Evolutionary conservation across 2,888 invertebrate genomes (phyloP).

Genomic region (Atethmia centrago): DNA sequence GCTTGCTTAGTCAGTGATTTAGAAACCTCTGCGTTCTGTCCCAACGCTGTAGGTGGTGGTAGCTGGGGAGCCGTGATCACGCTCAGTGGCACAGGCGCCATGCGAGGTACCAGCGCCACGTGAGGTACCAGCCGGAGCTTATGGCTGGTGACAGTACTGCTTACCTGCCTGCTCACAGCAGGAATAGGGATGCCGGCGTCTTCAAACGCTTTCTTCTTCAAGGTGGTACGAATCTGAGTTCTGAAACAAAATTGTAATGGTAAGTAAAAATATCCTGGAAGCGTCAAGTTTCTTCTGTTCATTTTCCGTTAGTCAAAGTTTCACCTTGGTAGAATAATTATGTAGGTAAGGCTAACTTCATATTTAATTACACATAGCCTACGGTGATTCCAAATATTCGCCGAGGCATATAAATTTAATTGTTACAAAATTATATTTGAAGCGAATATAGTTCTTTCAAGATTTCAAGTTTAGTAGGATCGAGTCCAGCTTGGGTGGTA

Average conservation of each 20-base stretch:
- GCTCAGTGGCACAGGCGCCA: conserved; percentile 78
- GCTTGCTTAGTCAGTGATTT: conserved; percentile 82
- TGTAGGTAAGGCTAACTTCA: background rate
- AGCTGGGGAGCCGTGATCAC: conserved; percentile 69
- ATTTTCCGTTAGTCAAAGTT: background rate
- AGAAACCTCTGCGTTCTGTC: conserved; percentile 90
- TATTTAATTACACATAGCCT: too few species aligned
- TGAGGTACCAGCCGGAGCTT: conserved; percentile 75
- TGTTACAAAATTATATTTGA: background rate
- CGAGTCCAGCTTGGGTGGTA: background rate
- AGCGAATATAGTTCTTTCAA: background rate
- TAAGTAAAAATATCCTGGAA: background rate
- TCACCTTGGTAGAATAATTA: background rate
- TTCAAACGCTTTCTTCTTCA: conserved; percentile 97
- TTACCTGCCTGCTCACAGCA: conserved; percentile 91
- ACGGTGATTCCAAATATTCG: background rate
- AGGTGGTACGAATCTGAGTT: conserved; percentile 95
- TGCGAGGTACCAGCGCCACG: conserved; percentile 79
- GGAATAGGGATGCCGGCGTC: conserved; percentile 93
- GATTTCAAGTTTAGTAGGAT: background rate
- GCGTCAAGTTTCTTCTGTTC: background rate
- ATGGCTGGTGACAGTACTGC: conserved; percentile 87
- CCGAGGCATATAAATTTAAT: background rate
- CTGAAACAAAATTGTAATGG: conserved; percentile 86
- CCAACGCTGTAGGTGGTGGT: conserved; percentile 81